These are phyloP conservation scores for Heliocidaris tuberculata DNA, from an alignment of 35 echinoderm and acorn worm species.

Conservation along the genomic window DNA sequence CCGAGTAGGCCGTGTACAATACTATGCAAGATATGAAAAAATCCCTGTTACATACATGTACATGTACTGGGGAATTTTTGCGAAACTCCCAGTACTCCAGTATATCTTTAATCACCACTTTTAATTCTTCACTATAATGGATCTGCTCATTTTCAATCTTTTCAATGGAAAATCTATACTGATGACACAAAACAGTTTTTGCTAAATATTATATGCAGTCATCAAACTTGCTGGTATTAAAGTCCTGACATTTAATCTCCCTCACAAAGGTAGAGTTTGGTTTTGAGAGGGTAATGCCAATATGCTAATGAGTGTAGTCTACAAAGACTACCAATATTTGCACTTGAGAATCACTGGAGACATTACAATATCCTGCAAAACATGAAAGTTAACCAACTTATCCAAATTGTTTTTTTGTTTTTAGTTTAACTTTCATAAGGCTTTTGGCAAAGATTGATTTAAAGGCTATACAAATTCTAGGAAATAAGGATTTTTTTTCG, in stretches of 20 bases:
- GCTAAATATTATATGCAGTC: background rate
- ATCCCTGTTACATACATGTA: no score
- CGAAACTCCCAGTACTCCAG: no score
- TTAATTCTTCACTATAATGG: background rate
- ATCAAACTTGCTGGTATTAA: background rate
- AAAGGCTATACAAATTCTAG: no score
- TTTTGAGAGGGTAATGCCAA: background rate
- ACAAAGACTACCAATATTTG: background rate
- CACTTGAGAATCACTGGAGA: background rate
- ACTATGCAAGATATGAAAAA: no score
- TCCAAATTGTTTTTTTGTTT: no score
- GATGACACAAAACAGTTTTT: background rate
- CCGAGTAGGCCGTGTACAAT: no score
- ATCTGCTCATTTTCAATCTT: background rate
- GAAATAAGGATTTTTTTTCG: no score
- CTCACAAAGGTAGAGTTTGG: background rate
- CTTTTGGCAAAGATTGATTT: no score
- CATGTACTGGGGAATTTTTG: no score
- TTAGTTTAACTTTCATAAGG: no score
- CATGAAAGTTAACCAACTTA: no score
- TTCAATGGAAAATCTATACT: background rate
- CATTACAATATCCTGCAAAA: no score
- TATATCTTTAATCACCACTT: background rate
- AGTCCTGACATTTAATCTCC: background rate
- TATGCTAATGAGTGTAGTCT: background rate